These are phyloP conservation scores for Garra rufa DNA, from an alignment of 2,113 vertebrate species.

Conservation along the genomic window DNA sequence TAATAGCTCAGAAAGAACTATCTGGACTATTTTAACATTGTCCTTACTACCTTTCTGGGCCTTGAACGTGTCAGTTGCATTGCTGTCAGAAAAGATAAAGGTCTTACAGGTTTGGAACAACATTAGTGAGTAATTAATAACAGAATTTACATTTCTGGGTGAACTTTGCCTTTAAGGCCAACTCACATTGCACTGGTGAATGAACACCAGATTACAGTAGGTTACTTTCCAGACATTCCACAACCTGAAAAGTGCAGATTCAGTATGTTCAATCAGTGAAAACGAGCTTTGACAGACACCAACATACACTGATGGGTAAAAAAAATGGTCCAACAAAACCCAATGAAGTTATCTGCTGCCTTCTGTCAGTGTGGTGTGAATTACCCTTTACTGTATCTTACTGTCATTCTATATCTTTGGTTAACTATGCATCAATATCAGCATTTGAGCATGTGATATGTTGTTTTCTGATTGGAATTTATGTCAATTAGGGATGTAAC, in stretches of 20 bases:
- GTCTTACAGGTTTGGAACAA: too few relatives aligned
- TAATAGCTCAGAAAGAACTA: too few relatives aligned
- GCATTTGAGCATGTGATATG: neutral
- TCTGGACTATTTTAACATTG: too few relatives aligned
- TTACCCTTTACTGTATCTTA: too few relatives aligned
- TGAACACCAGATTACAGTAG: neutral
- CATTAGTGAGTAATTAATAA: too few relatives aligned
- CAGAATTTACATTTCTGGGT: too few relatives aligned
- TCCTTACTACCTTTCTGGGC: too few relatives aligned
- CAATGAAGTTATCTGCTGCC: neutral
- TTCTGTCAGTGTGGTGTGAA: neutral
- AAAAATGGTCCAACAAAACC: neutral
- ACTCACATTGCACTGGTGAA: too few relatives aligned
- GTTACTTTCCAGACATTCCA: neutral
- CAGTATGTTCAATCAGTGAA: neutral
- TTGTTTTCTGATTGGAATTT: neutral
- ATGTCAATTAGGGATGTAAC: too few relatives aligned
- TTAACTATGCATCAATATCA: neutral
- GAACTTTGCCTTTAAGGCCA: too few relatives aligned
- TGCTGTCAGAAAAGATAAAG: too few relatives aligned
- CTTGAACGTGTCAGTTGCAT: too few relatives aligned
- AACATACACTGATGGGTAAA: neutral
- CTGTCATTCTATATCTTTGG: neutral
- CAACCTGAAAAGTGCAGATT: neutral
- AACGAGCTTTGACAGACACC: neutral